Conservation (phyloP, 2,113 vertebrate genomes). For the Galemys pyrenaicus region DNA sequence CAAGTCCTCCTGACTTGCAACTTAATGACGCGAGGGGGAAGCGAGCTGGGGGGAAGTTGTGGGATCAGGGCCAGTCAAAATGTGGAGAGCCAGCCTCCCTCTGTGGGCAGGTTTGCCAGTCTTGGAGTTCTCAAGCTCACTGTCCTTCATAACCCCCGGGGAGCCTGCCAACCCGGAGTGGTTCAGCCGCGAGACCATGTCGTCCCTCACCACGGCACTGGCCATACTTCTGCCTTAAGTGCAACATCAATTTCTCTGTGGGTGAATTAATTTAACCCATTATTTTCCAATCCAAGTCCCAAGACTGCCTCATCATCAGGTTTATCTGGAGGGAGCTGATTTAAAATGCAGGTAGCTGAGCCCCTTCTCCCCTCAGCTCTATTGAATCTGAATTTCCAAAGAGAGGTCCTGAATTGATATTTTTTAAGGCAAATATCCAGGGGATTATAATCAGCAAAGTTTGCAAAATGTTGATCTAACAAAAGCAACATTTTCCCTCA, state of each 20-base stretch:
- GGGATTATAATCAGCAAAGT: background rate
- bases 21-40: background rate
- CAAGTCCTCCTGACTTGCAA: background rate
- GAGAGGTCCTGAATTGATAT: background rate
- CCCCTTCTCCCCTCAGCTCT: background rate
- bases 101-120: background rate
- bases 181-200: background rate
- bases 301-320: no score
- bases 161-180: background rate
- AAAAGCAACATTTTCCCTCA: background rate
- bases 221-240: background rate
- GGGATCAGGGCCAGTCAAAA: background rate
- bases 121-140: background rate
- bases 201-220: rapidly evolving
- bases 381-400: background rate
- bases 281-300: background rate
- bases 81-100: background rate
- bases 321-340: no score
- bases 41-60: background rate
- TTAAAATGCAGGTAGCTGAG: background rate
- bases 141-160: rapidly evolving
- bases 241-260: background rate
- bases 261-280: background rate
- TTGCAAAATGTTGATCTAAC: background rate
- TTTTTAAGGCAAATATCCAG: background rate